phyloP scores from a whole-genome alignment of 2,113 vertebrate genomes.

The Eidolon helvum region DNA sequence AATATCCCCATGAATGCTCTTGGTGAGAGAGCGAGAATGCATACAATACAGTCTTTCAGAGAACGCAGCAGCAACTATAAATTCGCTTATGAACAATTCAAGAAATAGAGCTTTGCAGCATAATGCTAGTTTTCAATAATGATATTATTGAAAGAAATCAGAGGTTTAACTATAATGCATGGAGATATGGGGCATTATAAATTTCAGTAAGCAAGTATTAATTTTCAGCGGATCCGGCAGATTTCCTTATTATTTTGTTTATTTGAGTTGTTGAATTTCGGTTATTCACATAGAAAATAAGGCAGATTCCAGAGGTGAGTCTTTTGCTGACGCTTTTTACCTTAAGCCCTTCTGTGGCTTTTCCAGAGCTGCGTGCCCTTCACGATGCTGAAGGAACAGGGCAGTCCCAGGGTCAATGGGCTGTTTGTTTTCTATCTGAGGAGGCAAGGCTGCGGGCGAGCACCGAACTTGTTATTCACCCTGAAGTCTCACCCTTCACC shows the following conservation, averaged over 20 bases:
- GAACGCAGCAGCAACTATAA: not conserved
- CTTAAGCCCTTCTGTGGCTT: not conserved
- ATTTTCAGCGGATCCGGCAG: not conserved
- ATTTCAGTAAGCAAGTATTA: not conserved
- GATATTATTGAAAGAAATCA: slow-evolving; percentile 4
- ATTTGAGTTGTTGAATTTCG: not conserved
- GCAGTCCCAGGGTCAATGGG: not conserved
- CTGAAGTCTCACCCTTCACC: not conserved
- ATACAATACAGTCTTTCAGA: not conserved
- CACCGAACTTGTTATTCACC: not conserved
- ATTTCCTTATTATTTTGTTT: not conserved
- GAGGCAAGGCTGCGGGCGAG: not conserved
- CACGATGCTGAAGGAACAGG: not conserved
- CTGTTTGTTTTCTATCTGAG: not conserved
- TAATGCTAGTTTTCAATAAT: not conserved
- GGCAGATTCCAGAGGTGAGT: not conserved
- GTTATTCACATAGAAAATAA: not conserved
- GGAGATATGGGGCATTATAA: not conserved
- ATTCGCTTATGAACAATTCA: slow-evolving; percentile 45
- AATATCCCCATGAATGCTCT: not conserved
- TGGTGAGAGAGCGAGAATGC: not conserved
- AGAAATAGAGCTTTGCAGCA: not conserved
- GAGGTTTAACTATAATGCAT: not conserved
- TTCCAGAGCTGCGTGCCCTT: accelerated
- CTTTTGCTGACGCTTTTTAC: not conserved